Evolutionary conservation across 1,140 invertebrate genomes (phyloP).

Genomic region (Magallana angulata): DNA sequence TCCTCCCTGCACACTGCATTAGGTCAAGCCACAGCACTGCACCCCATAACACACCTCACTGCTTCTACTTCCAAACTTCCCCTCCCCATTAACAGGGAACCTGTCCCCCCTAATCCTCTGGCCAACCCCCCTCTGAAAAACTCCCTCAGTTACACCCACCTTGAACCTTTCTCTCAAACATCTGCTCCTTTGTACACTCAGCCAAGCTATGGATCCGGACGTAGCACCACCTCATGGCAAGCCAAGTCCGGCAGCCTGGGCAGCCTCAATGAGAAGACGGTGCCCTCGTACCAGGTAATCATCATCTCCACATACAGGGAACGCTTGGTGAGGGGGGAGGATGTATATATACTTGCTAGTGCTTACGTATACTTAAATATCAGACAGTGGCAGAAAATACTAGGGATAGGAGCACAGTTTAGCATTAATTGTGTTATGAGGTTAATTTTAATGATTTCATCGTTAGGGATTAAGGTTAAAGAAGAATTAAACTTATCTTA

Average conservation of each 20-base stretch:
- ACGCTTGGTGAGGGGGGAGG: constrained; percentile 6
- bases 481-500: too few relatives aligned
- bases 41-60: constrained; percentile 40
- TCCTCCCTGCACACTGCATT: constrained; percentile 29
- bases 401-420: too few relatives aligned
- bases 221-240: constrained; percentile 55
- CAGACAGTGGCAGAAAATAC: too few relatives aligned
- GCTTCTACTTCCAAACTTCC: constrained; percentile 43
- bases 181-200: constrained; percentile 61
- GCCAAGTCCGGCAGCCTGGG: constrained; percentile 61
- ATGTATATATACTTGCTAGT: not conserved
- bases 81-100: constrained; percentile 34
- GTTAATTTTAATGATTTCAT: too few relatives aligned
- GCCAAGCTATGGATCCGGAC: constrained; percentile 56
- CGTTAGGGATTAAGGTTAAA: too few relatives aligned
- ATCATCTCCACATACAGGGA: not conserved
- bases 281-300: constrained; percentile 67
- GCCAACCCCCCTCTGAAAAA: constrained; percentile 46
- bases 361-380: too few relatives aligned
- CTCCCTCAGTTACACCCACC: constrained; percentile 46
- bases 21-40: constrained; percentile 20
- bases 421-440: too few relatives aligned
- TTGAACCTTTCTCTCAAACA: constrained; percentile 51
- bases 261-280: constrained; percentile 66
- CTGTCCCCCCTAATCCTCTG: constrained; percentile 42